Conservation (phyloP, 1,140 invertebrate species). For the Aphaenogaster rudis region DNA sequence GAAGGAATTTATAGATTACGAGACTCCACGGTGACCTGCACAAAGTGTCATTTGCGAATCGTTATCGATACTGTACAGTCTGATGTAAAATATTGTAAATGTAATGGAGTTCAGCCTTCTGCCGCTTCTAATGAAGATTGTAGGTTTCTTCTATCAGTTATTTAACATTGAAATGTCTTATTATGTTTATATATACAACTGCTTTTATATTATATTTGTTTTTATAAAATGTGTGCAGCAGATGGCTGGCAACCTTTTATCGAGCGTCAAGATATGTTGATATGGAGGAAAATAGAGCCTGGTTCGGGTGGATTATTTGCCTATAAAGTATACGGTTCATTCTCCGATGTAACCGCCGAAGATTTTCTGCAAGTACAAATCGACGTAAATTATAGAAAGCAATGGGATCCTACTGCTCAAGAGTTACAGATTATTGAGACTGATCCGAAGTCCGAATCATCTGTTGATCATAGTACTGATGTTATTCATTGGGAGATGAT, state of each 20-base stretch:
- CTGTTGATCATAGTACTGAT: constrained; percentile 88
- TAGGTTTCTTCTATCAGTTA: constrained; percentile 51
- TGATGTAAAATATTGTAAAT: constrained; percentile 88
- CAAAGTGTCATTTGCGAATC: constrained; percentile 88
- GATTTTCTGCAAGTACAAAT: constrained; percentile 95
- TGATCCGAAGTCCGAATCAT: constrained; percentile 86
- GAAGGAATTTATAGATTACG: constrained; percentile 86
- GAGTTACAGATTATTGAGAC: constrained; percentile 90
- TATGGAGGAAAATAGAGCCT: constrained; percentile 92
- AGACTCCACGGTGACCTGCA: constrained; percentile 89
- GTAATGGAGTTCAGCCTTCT: constrained; percentile 67
- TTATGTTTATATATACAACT: not conserved
- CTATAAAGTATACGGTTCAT: constrained; percentile 95
- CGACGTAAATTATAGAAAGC: constrained; percentile 92
- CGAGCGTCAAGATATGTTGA: constrained; percentile 92
- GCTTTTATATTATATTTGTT: constrained; percentile 9
- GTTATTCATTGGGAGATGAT: constrained; percentile 95
- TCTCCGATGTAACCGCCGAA: constrained; percentile 91
- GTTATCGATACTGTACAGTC: constrained; percentile 88
- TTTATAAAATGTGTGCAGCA: constrained; percentile 70
- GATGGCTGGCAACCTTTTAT: constrained; percentile 93
- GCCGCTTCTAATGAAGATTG: constrained; percentile 65
- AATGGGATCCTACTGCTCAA: constrained; percentile 94
- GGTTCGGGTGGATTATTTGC: constrained; percentile 90
- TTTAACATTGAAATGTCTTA: not conserved